Evolutionary conservation across 2,888 invertebrate genomes (phyloP).

Genomic region (Cephus rjabovi): DNA sequence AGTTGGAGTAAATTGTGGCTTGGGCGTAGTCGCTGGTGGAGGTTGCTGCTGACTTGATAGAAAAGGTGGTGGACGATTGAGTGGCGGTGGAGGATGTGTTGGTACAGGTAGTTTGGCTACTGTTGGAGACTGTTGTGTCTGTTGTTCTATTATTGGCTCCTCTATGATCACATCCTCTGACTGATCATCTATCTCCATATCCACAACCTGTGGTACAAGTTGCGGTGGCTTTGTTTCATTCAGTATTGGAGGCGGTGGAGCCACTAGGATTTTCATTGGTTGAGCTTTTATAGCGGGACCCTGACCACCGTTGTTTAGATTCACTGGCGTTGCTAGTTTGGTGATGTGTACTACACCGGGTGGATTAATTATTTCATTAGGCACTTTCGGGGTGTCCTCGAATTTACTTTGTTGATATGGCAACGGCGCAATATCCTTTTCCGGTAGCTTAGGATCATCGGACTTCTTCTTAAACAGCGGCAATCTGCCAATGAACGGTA

Average conservation of each 20-base stretch:
- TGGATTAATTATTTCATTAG: constrained; percentile 63
- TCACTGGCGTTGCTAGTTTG: constrained; percentile 59
- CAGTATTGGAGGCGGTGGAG: constrained; percentile 60
- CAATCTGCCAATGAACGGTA: constrained; percentile 89
- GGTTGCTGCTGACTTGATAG: constrained; percentile 28
- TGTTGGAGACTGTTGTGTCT: constrained; percentile 29
- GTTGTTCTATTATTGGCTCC: constrained; percentile 46
- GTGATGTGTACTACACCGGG: constrained; percentile 63
- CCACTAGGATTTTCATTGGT: constrained; percentile 60
- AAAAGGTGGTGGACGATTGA: constrained; percentile 48
- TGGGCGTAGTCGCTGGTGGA: constrained; percentile 16
- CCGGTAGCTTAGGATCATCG: constrained; percentile 62
- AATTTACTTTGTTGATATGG: constrained; percentile 63
- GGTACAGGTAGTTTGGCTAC: constrained; percentile 37
- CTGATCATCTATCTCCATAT: constrained; percentile 65
- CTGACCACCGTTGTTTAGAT: constrained; percentile 38
- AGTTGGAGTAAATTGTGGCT: constrained; percentile 48
- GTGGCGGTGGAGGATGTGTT: constrained; percentile 38
- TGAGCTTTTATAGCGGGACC: constrained; percentile 32
- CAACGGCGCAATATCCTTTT: constrained; percentile 67
- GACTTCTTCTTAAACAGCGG: constrained; percentile 78
- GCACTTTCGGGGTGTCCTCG: constrained; percentile 62
- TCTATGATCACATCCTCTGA: constrained; percentile 59
- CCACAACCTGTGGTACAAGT: constrained; percentile 53
- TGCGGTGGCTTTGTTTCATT: constrained; percentile 41